Percentiles rank a stretch among this genome's conserved stretches.
Conservation (phyloP, 1,140 invertebrate genomes). For the Drosophila navojoa region DNA sequence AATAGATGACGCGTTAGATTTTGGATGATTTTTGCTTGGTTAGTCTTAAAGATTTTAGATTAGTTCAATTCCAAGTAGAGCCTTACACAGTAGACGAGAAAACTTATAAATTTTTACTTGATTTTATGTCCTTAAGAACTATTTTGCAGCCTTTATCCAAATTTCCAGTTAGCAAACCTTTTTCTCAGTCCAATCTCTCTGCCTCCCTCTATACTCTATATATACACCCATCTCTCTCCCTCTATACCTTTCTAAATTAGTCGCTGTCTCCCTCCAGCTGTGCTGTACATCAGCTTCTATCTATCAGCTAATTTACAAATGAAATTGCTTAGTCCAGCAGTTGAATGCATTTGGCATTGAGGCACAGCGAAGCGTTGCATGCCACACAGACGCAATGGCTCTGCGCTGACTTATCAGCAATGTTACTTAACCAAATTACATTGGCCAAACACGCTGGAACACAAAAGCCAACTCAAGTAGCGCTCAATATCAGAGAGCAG, state of each 20-base stretch:
- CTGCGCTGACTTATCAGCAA: slow-evolving; percentile 46
- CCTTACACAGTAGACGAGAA: too few species aligned
- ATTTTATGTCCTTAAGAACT: too few species aligned
- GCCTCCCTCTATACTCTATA: too few species aligned
- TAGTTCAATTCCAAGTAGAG: too few species aligned
- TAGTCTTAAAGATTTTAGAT: too few species aligned
- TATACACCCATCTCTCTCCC: not conserved
- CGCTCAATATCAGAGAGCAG: slow-evolving; percentile 18
- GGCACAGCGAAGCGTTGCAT: slow-evolving; percentile 28
- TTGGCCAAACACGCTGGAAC: slow-evolving; percentile 6
- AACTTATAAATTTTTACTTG: too few species aligned
- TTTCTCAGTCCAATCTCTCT: too few species aligned
- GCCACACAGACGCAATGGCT: slow-evolving; percentile 29
- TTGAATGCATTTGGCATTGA: slow-evolving; percentile 48
- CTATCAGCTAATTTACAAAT: slow-evolving; percentile 38
- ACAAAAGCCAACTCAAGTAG: slow-evolving; percentile 3
- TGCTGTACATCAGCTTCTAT: too few species aligned
- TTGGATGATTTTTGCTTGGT: too few species aligned
- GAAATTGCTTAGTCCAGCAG: slow-evolving; percentile 57
- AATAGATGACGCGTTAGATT: too few species aligned
- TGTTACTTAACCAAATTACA: slow-evolving; percentile 71
- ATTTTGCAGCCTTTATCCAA: too few species aligned
- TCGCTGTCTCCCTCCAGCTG: not conserved
- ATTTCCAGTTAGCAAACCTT: not conserved
- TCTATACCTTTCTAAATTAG: not conserved